Evolutionary conservation across 1,140 invertebrate genomes (phyloP).

Genomic region (Diploscapter pachys): DNA sequence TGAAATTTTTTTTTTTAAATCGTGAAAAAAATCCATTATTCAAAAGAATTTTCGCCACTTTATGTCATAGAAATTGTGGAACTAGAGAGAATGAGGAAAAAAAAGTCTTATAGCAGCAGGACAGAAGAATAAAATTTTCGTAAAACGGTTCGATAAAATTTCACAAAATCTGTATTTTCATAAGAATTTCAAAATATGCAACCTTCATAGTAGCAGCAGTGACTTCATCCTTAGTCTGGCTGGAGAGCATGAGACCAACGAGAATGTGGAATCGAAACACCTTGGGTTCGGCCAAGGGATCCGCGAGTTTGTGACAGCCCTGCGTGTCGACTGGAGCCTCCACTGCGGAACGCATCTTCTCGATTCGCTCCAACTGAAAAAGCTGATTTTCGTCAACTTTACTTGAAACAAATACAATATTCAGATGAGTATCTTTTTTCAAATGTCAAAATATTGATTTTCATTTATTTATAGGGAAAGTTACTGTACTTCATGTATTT

Average conservation of each 20-base stretch:
- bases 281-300: slow-evolving; percentile 33
- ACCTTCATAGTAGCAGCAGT: slow-evolving; percentile 79
- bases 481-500: too few relatives aligned
- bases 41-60: too few relatives aligned
- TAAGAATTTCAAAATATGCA: not conserved
- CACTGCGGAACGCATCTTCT: slow-evolving; percentile 21
- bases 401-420: too few relatives aligned
- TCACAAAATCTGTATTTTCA: not conserved
- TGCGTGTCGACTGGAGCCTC: slow-evolving; percentile 42
- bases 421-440: too few relatives aligned
- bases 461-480: too few relatives aligned
- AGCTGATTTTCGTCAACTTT: not conserved
- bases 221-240: slow-evolving; percentile 92
- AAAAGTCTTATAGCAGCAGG: too few relatives aligned
- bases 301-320: slow-evolving; percentile 41
- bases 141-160: not conserved
- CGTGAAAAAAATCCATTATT: not conserved
- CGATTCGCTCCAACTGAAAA: slow-evolving; percentile 20
- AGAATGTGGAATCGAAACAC: slow-evolving; percentile 75
- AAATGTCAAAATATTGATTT: too few relatives aligned
- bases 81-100: too few relatives aligned
- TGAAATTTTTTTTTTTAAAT: too few relatives aligned
- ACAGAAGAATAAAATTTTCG: too few relatives aligned
- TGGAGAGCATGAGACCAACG: slow-evolving; percentile 88
- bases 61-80: too few relatives aligned